phyloP scores from a whole-genome alignment of 2,888 invertebrate species.

The Gerris lacustris region DNA sequence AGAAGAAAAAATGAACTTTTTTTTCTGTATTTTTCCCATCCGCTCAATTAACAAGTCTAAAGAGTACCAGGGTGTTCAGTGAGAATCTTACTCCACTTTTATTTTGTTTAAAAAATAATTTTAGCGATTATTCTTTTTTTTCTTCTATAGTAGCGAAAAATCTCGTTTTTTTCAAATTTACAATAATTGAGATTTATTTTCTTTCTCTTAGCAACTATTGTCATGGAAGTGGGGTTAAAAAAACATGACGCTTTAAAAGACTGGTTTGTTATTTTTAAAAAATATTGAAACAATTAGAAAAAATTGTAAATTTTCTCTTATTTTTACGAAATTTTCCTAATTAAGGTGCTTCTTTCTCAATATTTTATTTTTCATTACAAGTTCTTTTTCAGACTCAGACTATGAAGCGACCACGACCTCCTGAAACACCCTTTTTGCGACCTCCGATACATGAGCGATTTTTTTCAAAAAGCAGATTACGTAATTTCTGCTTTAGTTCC shows the following conservation, averaged over 20 bases:
- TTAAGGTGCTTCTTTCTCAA: too few relatives aligned
- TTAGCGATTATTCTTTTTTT: background rate
- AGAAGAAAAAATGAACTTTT: background rate
- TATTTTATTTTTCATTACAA: too few relatives aligned
- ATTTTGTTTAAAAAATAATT: background rate
- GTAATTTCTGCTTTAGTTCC: background rate
- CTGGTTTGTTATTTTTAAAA: background rate
- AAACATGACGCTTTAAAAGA: too few relatives aligned
- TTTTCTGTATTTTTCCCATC: background rate
- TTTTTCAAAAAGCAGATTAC: constrained; percentile 1
- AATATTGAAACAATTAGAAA: background rate
- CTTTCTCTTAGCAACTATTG: too few relatives aligned
- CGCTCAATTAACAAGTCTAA: background rate
- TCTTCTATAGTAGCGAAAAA: too few relatives aligned
- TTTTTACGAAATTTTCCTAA: background rate
- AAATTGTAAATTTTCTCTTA: background rate
- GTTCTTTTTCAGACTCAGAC: background rate
- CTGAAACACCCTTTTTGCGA: background rate
- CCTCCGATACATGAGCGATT: constrained; percentile 2
- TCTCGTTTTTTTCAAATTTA: too few relatives aligned
- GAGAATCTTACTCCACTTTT: too few relatives aligned
- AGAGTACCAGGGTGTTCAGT: too few relatives aligned
- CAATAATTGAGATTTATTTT: too few relatives aligned
- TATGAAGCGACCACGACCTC: background rate
- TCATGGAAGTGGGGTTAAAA: too few relatives aligned